Percentiles rank a stretch among this genome's conserved stretches.
Conservation (phyloP, 2,113 vertebrate species). For the Tympanuchus pallidicinctus region DNA sequence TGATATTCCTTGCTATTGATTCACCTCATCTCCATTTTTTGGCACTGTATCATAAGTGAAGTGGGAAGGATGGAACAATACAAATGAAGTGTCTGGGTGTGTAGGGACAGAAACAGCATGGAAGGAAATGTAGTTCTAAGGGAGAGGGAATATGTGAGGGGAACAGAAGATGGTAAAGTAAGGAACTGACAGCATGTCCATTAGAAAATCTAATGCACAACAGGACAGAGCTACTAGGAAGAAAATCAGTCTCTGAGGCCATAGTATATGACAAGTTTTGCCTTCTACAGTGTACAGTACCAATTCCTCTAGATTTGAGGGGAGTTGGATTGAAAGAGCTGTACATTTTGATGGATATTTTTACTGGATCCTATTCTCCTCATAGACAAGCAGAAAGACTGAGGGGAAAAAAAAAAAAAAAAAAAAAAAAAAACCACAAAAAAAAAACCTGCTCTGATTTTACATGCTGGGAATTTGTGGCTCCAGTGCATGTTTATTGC, state of each 20-base stretch:
- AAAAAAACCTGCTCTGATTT: background rate
- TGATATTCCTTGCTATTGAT: background rate
- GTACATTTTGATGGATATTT: background rate
- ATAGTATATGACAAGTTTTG: background rate
- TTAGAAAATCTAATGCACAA: background rate
- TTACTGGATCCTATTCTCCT: background rate
- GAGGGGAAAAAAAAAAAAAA: background rate
- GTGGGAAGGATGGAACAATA: background rate
- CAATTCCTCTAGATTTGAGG: background rate
- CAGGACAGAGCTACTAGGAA: background rate
- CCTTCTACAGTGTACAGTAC: background rate
- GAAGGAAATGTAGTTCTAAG: background rate
- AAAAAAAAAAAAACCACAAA: background rate
- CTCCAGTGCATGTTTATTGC: slow-evolving; percentile 54
- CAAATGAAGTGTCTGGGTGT: background rate
- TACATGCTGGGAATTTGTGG: background rate
- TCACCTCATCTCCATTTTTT: background rate
- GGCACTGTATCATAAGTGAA: background rate
- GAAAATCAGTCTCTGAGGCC: background rate
- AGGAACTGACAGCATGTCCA: background rate
- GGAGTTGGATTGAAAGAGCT: background rate
- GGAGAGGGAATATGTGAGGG: background rate
- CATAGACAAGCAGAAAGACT: background rate
- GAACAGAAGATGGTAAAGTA: background rate
- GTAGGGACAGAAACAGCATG: accelerated